These are phyloP conservation scores for Ameiurus melas DNA, from an alignment of 2,113 vertebrate species.

Conservation along the genomic window DNA sequence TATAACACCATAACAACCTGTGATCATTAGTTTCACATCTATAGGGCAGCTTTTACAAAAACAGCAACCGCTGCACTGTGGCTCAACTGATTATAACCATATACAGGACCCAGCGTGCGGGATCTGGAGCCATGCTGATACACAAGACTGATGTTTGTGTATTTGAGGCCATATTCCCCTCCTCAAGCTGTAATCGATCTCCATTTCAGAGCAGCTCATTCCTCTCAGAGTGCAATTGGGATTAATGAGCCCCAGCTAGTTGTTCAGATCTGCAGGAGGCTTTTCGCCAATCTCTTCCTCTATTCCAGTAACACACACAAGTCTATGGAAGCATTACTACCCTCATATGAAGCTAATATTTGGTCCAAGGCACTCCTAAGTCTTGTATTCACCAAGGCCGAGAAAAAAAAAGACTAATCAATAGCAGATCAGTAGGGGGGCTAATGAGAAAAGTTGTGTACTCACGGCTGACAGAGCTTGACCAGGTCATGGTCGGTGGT, in stretches of 20 bases:
- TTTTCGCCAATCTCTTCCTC: conserved; percentile 36
- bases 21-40: neutral
- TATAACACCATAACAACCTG: neutral
- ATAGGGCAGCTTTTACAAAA: conserved; percentile 12
- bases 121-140: conserved; percentile 29
- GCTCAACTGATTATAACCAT: conserved; percentile 22
- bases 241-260: conserved; percentile 49
- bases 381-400: neutral
- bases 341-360: conserved; percentile 19
- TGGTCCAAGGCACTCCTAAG: neutral
- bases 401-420: conserved; percentile 39
- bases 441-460: conserved; percentile 63
- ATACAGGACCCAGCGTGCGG: conserved; percentile 16
- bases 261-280: conserved; percentile 36
- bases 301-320: conserved; percentile 35
- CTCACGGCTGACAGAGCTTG: conserved; percentile 98
- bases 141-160: conserved; percentile 49
- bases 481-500: conserved; percentile 99
- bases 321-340: conserved; percentile 23
- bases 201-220: conserved; percentile 43
- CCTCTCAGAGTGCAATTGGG: conserved; percentile 41
- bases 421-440: conserved; percentile 57
- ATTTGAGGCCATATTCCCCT: conserved; percentile 39
- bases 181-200: conserved; percentile 47
- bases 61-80: conserved; percentile 1